Evolutionary conservation across 2,113 vertebrate genomes (phyloP).

Genomic region (Cyprinus carpio): DNA sequence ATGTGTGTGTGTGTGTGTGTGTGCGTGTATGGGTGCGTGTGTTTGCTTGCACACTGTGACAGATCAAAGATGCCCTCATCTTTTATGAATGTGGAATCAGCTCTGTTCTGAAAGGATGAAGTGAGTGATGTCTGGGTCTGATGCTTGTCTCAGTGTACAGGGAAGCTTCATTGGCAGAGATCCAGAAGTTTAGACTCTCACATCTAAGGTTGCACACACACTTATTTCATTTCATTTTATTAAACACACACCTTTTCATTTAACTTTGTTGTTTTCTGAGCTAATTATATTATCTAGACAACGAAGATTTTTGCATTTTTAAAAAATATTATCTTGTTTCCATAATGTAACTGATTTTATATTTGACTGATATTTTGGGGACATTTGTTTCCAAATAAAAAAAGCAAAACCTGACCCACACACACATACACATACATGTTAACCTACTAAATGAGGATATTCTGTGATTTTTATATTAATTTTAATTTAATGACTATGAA

Average conservation of each 20-base stretch:
- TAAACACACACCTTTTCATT: neutral
- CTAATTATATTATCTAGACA: neutral
- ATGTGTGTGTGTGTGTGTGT: conserved; percentile 29
- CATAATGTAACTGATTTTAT: neutral
- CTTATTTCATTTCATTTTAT: neutral
- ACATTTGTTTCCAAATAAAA: neutral
- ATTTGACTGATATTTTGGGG: too few species aligned
- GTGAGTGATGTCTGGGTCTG: conserved; percentile 5
- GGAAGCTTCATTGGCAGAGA: neutral
- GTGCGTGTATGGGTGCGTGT: conserved; percentile 22
- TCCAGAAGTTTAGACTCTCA: neutral
- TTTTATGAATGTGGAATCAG: conserved; percentile 29
- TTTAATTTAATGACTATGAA: neutral
- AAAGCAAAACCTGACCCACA: neutral
- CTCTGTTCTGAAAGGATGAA: conserved; percentile 1
- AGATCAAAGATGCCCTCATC: neutral
- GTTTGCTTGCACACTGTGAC: neutral
- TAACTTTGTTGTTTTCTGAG: neutral
- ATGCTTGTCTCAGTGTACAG: neutral
- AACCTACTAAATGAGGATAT: neutral
- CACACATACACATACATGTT: neutral
- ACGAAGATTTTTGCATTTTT: neutral
- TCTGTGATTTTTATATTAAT: neutral
- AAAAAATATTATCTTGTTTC: too few species aligned
- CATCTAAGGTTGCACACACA: neutral